A percentile compares a stretch with the other conserved stretches of the same genome.
Conservation (phyloP, 2,797 vertebrate species). For the Ibycter americanus region DNA sequence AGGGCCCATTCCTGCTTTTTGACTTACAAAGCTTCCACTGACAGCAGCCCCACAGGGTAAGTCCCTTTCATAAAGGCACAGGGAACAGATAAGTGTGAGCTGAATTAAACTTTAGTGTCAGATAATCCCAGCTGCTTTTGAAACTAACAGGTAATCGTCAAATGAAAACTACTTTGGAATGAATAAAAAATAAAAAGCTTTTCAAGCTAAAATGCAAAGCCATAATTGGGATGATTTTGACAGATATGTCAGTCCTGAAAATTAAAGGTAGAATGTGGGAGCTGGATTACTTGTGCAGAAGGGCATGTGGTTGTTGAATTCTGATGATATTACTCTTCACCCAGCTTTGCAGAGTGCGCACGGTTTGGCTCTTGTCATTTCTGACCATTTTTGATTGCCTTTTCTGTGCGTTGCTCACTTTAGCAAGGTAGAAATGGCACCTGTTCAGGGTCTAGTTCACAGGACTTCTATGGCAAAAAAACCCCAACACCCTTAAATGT, state of each 20-base stretch:
- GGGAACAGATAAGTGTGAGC: neutral
- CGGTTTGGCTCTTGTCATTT: neutral
- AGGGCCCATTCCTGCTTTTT: neutral
- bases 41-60: neutral
- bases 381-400: neutral
- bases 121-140: neutral
- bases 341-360: neutral
- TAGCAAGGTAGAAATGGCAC: neutral
- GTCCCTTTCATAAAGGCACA: neutral
- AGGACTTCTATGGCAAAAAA: neutral
- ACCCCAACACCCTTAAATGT: neutral
- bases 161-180: neutral
- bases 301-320: neutral
- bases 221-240: neutral
- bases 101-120: neutral
- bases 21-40: neutral
- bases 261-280: neutral
- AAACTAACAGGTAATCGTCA: neutral
- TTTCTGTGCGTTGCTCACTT: neutral
- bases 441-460: neutral
- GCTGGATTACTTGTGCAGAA: neutral
- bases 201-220: neutral
- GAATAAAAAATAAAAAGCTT: neutral
- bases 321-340: neutral
- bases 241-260: neutral